Conservation (phyloP, 2,888 invertebrate genomes). For the Barypeithes pellucidus region DNA sequence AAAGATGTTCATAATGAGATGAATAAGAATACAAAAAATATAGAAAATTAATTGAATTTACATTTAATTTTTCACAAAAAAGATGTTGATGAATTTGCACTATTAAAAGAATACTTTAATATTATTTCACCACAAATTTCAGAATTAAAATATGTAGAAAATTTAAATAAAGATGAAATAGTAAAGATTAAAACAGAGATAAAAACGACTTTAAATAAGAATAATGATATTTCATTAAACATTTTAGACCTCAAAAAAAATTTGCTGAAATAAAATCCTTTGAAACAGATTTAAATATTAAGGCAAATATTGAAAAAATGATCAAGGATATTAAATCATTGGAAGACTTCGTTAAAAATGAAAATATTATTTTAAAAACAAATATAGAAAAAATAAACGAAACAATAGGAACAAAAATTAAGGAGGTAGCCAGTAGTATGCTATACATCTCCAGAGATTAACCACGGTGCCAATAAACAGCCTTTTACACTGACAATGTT, state of each 20-base stretch:
- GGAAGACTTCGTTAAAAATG: background rate
- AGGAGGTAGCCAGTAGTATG: too few species aligned
- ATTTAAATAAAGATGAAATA: background rate
- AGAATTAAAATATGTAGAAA: too few species aligned
- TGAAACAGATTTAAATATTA: background rate
- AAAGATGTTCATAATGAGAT: background rate
- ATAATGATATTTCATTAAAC: background rate
- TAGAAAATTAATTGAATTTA: background rate
- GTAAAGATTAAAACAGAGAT: background rate
- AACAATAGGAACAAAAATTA: too few species aligned
- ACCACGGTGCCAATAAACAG: constrained; percentile 4
- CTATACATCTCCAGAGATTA: constrained; percentile 36
- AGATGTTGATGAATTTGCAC: background rate
- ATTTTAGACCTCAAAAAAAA: background rate
- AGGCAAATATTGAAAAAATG: background rate
- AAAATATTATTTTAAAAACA: background rate
- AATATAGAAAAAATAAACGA: background rate
- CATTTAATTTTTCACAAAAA: background rate
- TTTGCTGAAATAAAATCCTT: background rate
- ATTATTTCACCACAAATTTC: too few species aligned
- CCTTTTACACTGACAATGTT: background rate
- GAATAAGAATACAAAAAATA: background rate
- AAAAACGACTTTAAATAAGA: background rate
- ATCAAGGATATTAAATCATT: too few species aligned
- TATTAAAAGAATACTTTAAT: background rate